phyloP scores from a whole-genome alignment of 2,888 invertebrate genomes.

The Torymus tubicola region DNA sequence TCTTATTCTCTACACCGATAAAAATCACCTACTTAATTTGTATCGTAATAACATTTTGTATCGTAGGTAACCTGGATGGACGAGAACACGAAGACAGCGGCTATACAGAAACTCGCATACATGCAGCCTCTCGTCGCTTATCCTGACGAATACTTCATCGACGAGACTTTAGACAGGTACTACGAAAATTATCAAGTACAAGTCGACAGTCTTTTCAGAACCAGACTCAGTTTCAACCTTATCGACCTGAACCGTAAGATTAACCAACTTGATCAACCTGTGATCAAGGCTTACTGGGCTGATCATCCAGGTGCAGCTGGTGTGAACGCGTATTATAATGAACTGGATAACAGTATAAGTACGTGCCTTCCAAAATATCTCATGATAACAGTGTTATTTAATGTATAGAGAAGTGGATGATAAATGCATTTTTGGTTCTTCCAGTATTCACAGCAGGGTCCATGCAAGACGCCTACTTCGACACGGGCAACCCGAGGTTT shows the following conservation, averaged over 20 bases:
- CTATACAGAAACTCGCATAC: conserved; percentile 86
- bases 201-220: conserved; percentile 75
- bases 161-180: conserved; percentile 87
- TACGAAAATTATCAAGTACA: conserved; percentile 79
- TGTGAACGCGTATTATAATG: conserved; percentile 79
- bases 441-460: conserved; percentile 85
- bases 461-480: conserved; percentile 94
- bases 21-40: too few species aligned
- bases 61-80: conserved; percentile 92
- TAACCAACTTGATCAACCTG: conserved; percentile 76
- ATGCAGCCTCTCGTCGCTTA: conserved; percentile 95
- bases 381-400: conserved; percentile 5
- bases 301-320: conserved; percentile 77
- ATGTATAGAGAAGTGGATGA: neutral
- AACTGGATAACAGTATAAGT: conserved; percentile 78
- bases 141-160: conserved; percentile 90
- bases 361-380: conserved; percentile 64
- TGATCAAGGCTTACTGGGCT: conserved; percentile 79
- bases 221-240: conserved; percentile 76
- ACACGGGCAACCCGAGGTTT: conserved; percentile 84
- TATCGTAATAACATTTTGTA: conserved; percentile 43
- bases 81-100: conserved; percentile 84
- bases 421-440: neutral
- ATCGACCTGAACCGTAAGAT: conserved; percentile 78
- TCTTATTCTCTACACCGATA: too few species aligned